Evolutionary conservation across 2,797 vertebrate species (phyloP), one percentile per base, ranked within the genome.

Genomic region (Lagodon rhomboides): DNA sequence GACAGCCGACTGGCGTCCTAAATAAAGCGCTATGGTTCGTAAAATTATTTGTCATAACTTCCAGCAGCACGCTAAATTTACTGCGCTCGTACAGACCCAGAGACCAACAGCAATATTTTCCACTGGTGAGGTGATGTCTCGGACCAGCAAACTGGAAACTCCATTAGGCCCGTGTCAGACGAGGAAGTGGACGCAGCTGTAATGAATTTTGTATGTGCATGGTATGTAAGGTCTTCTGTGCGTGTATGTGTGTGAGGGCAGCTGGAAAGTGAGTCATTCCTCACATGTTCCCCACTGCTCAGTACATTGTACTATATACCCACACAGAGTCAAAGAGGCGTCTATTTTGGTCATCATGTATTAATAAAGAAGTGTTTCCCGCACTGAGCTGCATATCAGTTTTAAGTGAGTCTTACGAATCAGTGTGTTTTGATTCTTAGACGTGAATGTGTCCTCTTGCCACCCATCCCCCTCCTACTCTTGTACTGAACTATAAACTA

Each of bases 291-390:
- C 56, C 50, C 62, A 43, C 27, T 44, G 59, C 49, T 72, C 44
- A 15, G n/a, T 61, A 59, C 51, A 60, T 56, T 53, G n/a, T 59
- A 51, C 43, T 22, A 50, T 71, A 71, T 7, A 12, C 55, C 22
- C 51, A 46, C 55, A 49, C 49, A 70, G 71, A 49, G 68, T 68
- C 61, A 72, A 38, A 50, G n/a, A 55, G 47, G 60, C 62, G 38
- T 77, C 77, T 82, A 84, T 87, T 87, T 75, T 74, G 60, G 84
- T 64, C 72, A 69, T 82, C 68, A 80, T 86, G 49, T 68, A 75
- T 85, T 73, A 82, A 54, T 84, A 56, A 82, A 85, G 74, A 58
- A 68, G 62, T 38, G 68, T n/a, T 80, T 49, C n/a, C 55, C 12
- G 20, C 83, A 58, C 27, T 27, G 25, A 50, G 63, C 56, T 68